Evolutionary conservation across 1,140 invertebrate genomes (phyloP).

Genomic region (Drosophila ficusphila): DNA sequence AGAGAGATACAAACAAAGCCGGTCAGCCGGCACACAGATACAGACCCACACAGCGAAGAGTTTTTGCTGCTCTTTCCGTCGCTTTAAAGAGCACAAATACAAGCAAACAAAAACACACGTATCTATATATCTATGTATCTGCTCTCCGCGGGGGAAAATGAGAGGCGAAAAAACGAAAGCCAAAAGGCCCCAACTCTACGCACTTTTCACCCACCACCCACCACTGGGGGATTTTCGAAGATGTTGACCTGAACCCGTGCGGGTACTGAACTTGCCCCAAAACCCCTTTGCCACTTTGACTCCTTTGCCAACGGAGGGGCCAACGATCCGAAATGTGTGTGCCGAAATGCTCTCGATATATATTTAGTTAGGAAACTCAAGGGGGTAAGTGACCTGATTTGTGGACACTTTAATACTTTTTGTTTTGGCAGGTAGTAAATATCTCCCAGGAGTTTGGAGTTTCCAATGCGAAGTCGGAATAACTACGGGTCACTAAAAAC

Average conservation of each 20-base stretch:
- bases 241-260: slow-evolving; percentile 9
- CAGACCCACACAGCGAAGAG: slow-evolving; percentile 12
- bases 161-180: neutral
- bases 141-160: slow-evolving; percentile 8
- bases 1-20: slow-evolving; percentile 36
- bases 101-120: too few species aligned
- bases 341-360: neutral
- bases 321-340: slow-evolving; percentile 18
- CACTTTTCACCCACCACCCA: slow-evolving; percentile 8
- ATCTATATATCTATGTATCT: too few species aligned
- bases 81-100: slow-evolving; percentile 6
- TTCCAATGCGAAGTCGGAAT: neutral
- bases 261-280: slow-evolving; percentile 4
- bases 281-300: neutral
- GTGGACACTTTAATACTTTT: slow-evolving; percentile 5
- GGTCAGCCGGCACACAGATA: slow-evolving; percentile 39
- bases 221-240: neutral
- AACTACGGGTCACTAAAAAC: too few species aligned
- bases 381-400: slow-evolving; percentile 21
- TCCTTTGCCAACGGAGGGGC: neutral
- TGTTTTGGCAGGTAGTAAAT: slow-evolving; percentile 2
- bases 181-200: slow-evolving; percentile 8
- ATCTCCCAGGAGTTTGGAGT: neutral
- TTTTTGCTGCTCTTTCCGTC: slow-evolving; percentile 15
- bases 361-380: neutral